A percentile compares a stretch with the other conserved stretches of the same genome.
phyloP scores from a whole-genome alignment of 2,888 invertebrate genomes.

The Himalopsyche japonica region DNA sequence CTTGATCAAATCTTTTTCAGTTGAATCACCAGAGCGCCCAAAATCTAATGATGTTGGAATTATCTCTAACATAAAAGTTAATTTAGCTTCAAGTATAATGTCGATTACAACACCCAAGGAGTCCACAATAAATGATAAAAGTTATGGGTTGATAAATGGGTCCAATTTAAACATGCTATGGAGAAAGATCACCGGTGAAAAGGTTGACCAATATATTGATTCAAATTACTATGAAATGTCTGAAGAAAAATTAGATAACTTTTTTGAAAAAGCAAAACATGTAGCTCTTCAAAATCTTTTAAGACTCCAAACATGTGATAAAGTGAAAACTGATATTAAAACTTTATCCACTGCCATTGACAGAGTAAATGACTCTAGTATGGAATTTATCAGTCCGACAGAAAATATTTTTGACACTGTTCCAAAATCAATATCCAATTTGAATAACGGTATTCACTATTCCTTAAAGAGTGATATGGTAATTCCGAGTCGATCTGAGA shows the following conservation, averaged over 20 bases:
- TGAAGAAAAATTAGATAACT: conserved; percentile 17
- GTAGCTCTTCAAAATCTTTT: conserved; percentile 20
- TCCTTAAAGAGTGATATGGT: neutral
- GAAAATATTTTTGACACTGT: neutral
- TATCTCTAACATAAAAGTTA: too few relatives aligned
- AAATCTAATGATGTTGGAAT: neutral
- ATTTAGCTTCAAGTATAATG: neutral
- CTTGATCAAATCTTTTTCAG: neutral
- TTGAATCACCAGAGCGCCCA: neutral
- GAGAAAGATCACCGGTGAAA: conserved; percentile 29
- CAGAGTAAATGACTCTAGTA: neutral
- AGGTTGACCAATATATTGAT: conserved; percentile 10
- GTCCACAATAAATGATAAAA: neutral
- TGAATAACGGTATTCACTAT: neutral
- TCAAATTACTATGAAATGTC: conserved; percentile 14
- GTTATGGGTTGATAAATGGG: neutral
- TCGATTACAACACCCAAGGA: neutral
- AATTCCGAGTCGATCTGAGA: neutral
- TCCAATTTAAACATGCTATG: conserved; percentile 22
- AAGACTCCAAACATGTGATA: neutral
- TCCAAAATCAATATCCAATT: neutral
- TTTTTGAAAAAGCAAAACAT: conserved; percentile 26
- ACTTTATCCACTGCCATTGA: neutral
- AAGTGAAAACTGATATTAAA: neutral
- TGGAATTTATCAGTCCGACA: neutral